These are phyloP conservation scores for Salmo trutta DNA, from an alignment of 2,797 vertebrate species.

Conservation along the genomic window DNA sequence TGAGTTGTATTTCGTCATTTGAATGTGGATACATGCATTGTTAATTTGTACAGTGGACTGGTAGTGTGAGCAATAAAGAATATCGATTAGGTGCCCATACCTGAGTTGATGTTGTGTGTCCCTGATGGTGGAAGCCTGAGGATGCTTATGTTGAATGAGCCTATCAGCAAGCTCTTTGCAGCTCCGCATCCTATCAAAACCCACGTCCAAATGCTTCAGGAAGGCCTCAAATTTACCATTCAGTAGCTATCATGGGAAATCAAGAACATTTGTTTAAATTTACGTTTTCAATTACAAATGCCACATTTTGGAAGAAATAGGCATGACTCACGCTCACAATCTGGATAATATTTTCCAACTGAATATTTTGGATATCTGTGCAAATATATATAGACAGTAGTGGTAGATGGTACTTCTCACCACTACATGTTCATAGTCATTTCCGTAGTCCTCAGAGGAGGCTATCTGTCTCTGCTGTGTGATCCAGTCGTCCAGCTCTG, in stretches of 20 bases:
- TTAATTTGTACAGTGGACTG: not conserved
- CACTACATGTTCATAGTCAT: slow-evolving; percentile 79
- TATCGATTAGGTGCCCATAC: slow-evolving; percentile 58
- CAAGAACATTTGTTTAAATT: slow-evolving; percentile 12
- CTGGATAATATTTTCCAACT: not conserved
- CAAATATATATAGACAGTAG: too few species aligned
- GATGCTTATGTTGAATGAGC: slow-evolving; percentile 72
- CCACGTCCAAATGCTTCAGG: slow-evolving; percentile 78
- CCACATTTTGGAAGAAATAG: not conserved
- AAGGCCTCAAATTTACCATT: slow-evolving; percentile 78
- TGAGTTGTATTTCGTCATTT: not conserved
- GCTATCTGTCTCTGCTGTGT: slow-evolving; percentile 73
- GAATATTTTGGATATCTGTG: not conserved
- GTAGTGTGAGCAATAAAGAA: not conserved
- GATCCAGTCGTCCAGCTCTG: slow-evolving; percentile 84
- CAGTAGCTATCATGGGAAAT: slow-evolving; percentile 69
- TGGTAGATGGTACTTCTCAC: slow-evolving; percentile 60
- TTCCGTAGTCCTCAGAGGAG: slow-evolving; percentile 77
- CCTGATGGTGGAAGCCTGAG: slow-evolving; percentile 64
- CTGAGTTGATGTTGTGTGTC: slow-evolving; percentile 76
- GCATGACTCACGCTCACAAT: not conserved
- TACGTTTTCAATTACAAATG: not conserved
- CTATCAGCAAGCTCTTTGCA: slow-evolving; percentile 73
- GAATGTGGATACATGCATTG: not conserved
- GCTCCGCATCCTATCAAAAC: slow-evolving; percentile 68